A percentile compares a stretch with the other conserved stretches of the same genome.
These are phyloP conservation scores for Microplitis mediator DNA, from an alignment of 1,140 invertebrate species.

Conservation along the genomic window DNA sequence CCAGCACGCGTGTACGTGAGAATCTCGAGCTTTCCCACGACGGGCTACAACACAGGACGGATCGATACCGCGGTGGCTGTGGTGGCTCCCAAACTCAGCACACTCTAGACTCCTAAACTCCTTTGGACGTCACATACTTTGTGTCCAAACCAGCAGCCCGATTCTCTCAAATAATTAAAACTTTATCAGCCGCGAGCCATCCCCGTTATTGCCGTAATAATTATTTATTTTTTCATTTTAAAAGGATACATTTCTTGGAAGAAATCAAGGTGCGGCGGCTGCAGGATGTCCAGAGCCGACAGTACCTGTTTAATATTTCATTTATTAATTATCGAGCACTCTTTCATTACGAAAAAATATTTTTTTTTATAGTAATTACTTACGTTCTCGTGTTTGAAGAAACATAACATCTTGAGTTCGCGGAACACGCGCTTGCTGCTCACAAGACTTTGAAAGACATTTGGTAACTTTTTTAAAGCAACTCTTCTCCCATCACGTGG, in stretches of 20 bases:
- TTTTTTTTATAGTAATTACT: constrained; percentile 59
- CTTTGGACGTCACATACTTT: background rate
- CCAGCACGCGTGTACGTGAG: constrained; percentile 23
- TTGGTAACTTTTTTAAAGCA: constrained; percentile 99
- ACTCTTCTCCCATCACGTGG: constrained; percentile 97
- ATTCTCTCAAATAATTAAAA: too few relatives aligned
- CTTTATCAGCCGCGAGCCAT: too few relatives aligned
- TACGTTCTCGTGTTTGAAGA: constrained; percentile 99
- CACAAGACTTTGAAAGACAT: constrained; percentile 99
- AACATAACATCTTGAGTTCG: constrained; percentile 98
- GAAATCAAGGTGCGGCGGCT: constrained; percentile 96
- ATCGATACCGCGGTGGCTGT: background rate
- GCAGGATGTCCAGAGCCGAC: constrained; percentile 93
- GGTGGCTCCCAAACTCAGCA: background rate
- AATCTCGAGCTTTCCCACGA: constrained; percentile 35
- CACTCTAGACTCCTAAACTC: background rate
- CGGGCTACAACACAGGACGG: background rate
- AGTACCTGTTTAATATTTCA: constrained; percentile 73
- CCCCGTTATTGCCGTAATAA: too few relatives aligned
- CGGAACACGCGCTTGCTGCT: constrained; percentile 96
- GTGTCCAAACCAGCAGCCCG: too few relatives aligned
- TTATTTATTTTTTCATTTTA: constrained; percentile 30
- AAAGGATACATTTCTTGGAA: constrained; percentile 99
- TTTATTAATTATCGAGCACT: too few relatives aligned
- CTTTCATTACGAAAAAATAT: constrained; percentile 32